Evolutionary conservation across 2,888 invertebrate species (phyloP).

Genomic region (Lysandra bellargus): DNA sequence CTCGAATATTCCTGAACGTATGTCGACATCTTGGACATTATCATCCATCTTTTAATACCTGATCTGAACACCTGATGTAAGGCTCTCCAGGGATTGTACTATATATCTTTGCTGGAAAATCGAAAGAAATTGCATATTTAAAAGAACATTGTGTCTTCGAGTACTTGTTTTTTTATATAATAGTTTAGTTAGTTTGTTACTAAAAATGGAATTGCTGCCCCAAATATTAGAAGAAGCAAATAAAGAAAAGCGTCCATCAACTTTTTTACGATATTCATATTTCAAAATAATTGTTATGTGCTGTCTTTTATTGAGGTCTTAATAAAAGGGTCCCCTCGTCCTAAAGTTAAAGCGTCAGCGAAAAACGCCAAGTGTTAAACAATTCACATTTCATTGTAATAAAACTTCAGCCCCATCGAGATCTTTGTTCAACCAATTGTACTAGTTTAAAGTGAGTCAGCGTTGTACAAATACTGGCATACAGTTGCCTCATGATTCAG

Average conservation of each 20-base stretch:
- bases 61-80: neutral
- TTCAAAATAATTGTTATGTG: neutral
- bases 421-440: neutral
- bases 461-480: neutral
- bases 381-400: neutral
- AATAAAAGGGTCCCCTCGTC: neutral
- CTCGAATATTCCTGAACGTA: constrained; percentile 4
- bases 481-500: constrained; percentile 1
- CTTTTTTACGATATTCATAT: neutral
- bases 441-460: constrained; percentile 5
- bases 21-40: neutral
- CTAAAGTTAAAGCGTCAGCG: neutral
- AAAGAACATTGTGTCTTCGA: neutral
- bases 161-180: neutral
- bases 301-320: neutral
- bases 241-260: neutral
- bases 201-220: neutral
- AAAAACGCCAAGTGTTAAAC: neutral
- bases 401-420: neutral
- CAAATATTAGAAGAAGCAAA: neutral
- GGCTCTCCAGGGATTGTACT: neutral
- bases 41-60: neutral
- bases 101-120: neutral
- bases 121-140: neutral
- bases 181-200: neutral